phyloP scores from a whole-genome alignment of 2,888 invertebrate genomes.

The Eupelmus urozonus region DNA sequence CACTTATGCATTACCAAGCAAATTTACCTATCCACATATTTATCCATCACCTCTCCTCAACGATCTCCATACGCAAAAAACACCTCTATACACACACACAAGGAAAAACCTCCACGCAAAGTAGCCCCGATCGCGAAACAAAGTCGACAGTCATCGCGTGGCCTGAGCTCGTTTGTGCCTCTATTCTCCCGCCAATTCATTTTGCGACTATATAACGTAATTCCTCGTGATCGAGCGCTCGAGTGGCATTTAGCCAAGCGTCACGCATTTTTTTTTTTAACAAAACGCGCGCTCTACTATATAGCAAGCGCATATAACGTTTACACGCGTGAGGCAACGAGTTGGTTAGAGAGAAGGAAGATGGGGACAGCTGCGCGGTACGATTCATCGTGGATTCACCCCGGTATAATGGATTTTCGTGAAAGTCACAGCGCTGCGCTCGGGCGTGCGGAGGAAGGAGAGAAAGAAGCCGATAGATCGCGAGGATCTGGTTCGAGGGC shows the following conservation, averaged over 20 bases:
- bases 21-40: constrained; percentile 9
- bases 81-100: neutral
- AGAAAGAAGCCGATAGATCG: constrained; percentile 41
- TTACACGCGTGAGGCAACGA: constrained; percentile 29
- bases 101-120: constrained; percentile 1
- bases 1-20: constrained; percentile 37
- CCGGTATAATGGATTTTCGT: constrained; percentile 69
- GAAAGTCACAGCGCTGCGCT: constrained; percentile 68
- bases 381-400: constrained; percentile 71
- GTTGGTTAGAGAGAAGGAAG: constrained; percentile 29
- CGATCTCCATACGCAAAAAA: constrained; percentile 2
- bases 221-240: constrained; percentile 58
- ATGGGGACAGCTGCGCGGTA: constrained; percentile 68
- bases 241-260: constrained; percentile 57
- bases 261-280: constrained; percentile 54
- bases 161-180: neutral
- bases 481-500: constrained; percentile 46
- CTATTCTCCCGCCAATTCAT: constrained; percentile 26
- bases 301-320: neutral
- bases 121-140: constrained; percentile 23
- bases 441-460: constrained; percentile 9
- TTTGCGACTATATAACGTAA: constrained; percentile 28
- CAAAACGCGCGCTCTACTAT: constrained; percentile 19
- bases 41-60: constrained; percentile 13
- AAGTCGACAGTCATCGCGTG: constrained; percentile 49